Conservation (phyloP, 1,140 invertebrate species). For the Phocides pigmalion region DNA sequence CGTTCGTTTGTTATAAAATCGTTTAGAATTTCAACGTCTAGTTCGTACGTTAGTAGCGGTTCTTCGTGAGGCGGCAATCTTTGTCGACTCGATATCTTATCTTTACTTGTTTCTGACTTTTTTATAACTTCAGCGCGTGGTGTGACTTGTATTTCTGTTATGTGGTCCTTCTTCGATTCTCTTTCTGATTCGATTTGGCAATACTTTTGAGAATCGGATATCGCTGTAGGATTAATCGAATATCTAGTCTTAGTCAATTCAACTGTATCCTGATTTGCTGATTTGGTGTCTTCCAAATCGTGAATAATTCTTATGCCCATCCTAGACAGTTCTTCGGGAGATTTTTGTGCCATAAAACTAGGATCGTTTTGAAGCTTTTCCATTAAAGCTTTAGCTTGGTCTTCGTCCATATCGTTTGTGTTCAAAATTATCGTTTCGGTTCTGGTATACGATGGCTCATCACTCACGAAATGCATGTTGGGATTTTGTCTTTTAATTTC, state of each 20-base stretch:
- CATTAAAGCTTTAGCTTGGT: constrained; percentile 75
- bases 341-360: constrained; percentile 73
- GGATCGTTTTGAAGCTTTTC: constrained; percentile 77
- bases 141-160: constrained; percentile 81
- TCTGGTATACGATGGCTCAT: constrained; percentile 74
- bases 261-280: constrained; percentile 54
- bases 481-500: constrained; percentile 79
- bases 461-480: constrained; percentile 75
- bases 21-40: constrained; percentile 74
- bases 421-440: constrained; percentile 81
- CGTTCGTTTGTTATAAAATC: constrained; percentile 80
- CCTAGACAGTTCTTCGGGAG: constrained; percentile 67
- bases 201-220: constrained; percentile 54
- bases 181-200: constrained; percentile 50
- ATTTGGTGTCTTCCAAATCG: constrained; percentile 71
- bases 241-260: constrained; percentile 75
- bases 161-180: constrained; percentile 60
- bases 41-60: constrained; percentile 68
- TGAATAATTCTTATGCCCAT: constrained; percentile 73
- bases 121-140: constrained; percentile 63
- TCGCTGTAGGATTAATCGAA: constrained; percentile 59
- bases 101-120: constrained; percentile 57
- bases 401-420: constrained; percentile 71
- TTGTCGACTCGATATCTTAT: constrained; percentile 70
- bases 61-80: constrained; percentile 64